These are phyloP conservation scores for Lasioglossum lativentre DNA, from an alignment of 2,888 invertebrate species.

Conservation along the genomic window DNA sequence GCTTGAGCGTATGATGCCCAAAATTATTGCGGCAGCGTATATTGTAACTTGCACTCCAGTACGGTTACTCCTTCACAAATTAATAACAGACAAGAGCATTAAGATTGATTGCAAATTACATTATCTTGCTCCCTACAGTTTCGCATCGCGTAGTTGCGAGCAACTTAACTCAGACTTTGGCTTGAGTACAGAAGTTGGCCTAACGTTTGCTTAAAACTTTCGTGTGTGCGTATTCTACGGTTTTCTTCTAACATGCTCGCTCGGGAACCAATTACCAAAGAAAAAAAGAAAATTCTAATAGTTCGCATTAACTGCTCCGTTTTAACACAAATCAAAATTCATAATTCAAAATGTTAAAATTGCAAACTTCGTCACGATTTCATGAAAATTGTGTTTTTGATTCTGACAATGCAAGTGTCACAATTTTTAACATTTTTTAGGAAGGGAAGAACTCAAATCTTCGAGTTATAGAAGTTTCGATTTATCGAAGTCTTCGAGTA, in stretches of 20 bases:
- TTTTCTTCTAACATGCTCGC: not conserved
- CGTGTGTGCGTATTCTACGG: not conserved
- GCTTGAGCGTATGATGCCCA: not conserved
- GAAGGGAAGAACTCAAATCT: too few species aligned
- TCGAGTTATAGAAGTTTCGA: too few species aligned
- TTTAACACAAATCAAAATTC: not conserved
- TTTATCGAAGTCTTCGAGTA: too few species aligned
- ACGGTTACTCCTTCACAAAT: slow-evolving; percentile 1
- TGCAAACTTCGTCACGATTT: not conserved
- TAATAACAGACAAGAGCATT: slow-evolving; percentile 12
- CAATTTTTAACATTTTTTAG: too few species aligned
- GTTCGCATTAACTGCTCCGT: not conserved
- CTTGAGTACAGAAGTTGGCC: not conserved
- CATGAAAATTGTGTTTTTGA: not conserved
- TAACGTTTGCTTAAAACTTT: not conserved
- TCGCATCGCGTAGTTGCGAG: not conserved
- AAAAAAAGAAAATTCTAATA: not conserved
- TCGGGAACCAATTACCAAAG: not conserved
- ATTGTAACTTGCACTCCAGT: not conserved
- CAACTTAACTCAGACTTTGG: not conserved
- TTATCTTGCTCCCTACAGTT: not conserved
- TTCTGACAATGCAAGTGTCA: too few species aligned
- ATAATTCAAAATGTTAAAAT: not conserved
- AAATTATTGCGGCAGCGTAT: slow-evolving; percentile 10
- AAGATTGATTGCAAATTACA: slow-evolving; percentile 14